A percentile compares a stretch with the other conserved stretches of the same genome.
phyloP scores from a whole-genome alignment of 2,113 vertebrate genomes.

The Kobus ellipsiprymnus region DNA sequence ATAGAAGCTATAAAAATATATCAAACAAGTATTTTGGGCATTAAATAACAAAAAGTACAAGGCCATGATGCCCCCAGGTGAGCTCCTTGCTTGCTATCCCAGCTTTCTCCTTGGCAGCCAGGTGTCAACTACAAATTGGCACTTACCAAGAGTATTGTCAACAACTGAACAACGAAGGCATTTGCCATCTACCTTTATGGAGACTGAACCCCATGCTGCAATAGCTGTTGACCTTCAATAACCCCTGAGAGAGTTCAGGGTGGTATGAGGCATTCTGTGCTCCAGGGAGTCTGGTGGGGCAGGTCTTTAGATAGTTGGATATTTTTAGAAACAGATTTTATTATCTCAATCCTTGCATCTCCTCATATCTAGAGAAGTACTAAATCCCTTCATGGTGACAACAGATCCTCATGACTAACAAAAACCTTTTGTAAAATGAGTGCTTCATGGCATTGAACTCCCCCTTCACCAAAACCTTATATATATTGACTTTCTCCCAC shows the following conservation, averaged over 20 bases:
- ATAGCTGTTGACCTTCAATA: background rate
- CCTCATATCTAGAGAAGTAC: background rate
- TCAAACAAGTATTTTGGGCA: background rate
- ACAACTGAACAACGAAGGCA: background rate
- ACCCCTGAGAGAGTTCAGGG: background rate
- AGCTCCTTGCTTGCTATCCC: background rate
- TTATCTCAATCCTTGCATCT: background rate
- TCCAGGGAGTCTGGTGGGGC: background rate
- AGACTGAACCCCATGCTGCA: background rate
- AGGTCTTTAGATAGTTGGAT: background rate
- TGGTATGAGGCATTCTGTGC: background rate
- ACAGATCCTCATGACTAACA: background rate
- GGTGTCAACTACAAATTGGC: background rate
- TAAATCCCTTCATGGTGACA: background rate
- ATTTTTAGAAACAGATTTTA: background rate
- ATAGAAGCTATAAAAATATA: background rate
- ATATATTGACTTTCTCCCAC: background rate
- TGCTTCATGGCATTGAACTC: background rate
- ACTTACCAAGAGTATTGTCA: background rate
- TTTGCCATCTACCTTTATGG: background rate
- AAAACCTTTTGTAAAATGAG: background rate
- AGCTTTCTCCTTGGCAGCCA: background rate
- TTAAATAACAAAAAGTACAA: background rate
- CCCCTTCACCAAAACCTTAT: background rate
- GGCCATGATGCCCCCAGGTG: background rate